Evolutionary conservation across 2,888 invertebrate genomes (phyloP).

Genomic region (Eupithecia tripunctaria): DNA sequence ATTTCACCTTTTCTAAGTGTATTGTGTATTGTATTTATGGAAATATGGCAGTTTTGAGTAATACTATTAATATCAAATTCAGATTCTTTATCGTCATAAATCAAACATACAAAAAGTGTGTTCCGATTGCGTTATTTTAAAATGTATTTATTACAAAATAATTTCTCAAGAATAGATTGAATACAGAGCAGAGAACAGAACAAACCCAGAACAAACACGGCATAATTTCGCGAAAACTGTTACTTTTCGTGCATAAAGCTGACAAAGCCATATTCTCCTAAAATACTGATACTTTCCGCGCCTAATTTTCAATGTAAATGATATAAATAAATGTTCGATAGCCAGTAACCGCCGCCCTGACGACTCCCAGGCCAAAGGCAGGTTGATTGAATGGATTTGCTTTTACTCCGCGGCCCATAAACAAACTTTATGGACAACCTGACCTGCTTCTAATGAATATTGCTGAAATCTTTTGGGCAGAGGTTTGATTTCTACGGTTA

Average conservation of each 20-base stretch:
- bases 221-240: neutral
- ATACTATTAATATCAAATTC: too few relatives aligned
- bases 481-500: neutral
- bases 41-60: too few relatives aligned
- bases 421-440: conserved; percentile 28
- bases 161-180: neutral
- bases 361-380: conserved; percentile 11
- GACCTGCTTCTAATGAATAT: conserved; percentile 21
- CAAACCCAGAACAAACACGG: neutral
- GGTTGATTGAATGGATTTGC: conserved; percentile 28
- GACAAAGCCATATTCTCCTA: neutral
- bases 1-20: too few relatives aligned
- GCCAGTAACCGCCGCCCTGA: conserved; percentile 9
- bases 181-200: neutral
- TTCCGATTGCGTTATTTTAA: too few relatives aligned
- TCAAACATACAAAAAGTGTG: too few relatives aligned
- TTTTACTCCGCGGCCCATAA: conserved; percentile 28
- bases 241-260: neutral
- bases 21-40: too few relatives aligned
- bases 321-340: neutral
- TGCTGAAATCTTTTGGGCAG: conserved; percentile 8
- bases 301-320: neutral
- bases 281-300: neutral
- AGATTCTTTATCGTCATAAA: too few relatives aligned
- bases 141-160: too few relatives aligned